phyloP scores from a whole-genome alignment of 2,113 vertebrate species.

The Grammomys surdaster region DNA sequence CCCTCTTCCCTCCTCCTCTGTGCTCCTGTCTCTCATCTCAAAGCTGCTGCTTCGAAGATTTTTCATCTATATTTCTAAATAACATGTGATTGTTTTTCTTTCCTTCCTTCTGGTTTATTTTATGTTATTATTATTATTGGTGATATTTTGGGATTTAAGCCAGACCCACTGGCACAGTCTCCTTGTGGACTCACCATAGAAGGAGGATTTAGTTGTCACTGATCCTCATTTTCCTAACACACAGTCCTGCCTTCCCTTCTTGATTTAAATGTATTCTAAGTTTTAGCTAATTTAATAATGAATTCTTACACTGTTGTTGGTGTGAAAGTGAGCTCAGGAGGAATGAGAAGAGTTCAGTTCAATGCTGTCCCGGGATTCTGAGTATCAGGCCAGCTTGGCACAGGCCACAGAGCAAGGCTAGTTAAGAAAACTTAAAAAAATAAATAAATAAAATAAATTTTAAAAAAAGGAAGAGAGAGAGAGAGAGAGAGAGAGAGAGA shows the following conservation, averaged over 20 bases:
- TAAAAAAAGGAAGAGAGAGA: no score
- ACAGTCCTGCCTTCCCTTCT: background rate
- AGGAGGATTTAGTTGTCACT: background rate
- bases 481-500: no score
- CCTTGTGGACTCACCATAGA: background rate
- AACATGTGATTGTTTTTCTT: background rate
- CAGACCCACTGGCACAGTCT: background rate
- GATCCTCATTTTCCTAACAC: background rate
- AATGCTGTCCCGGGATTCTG: no score
- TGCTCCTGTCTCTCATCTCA: background rate
- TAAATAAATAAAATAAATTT: no score
- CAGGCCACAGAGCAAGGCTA: background rate
- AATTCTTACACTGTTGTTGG: constrained; percentile 5
- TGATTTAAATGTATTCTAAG: background rate
- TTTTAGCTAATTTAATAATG: background rate
- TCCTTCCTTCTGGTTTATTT: background rate
- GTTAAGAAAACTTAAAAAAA: background rate
- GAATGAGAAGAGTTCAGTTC: background rate
- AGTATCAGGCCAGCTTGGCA: background rate
- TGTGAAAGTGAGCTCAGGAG: constrained; percentile 14
- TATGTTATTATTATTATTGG: background rate
- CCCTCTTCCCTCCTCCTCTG: no score
- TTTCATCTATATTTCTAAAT: background rate
- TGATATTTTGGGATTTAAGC: background rate
- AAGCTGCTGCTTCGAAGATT: background rate